A percentile compares a stretch with the other conserved stretches of the same genome.
These are phyloP conservation scores for Zelleria hepariella DNA, from an alignment of 2,888 invertebrate genomes.

Conservation along the genomic window DNA sequence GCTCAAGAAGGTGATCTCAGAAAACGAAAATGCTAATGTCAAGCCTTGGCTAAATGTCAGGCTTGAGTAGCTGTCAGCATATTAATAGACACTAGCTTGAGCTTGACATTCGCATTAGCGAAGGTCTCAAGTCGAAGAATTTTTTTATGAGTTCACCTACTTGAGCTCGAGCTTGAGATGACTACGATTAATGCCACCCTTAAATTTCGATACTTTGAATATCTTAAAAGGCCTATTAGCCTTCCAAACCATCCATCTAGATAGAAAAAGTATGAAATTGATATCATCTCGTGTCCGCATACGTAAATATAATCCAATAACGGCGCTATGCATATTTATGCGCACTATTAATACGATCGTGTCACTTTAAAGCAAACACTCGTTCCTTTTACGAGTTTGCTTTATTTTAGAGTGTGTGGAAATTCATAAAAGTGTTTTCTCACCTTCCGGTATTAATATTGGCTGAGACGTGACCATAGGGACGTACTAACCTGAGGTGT, in stretches of 20 bases:
- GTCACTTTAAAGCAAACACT: constrained; percentile 3
- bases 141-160: too few species aligned
- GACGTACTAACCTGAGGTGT: too few species aligned
- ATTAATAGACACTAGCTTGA: too few species aligned
- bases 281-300: constrained; percentile 41
- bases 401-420: neutral
- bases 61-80: too few species aligned
- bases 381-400: neutral
- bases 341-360: constrained; percentile 31
- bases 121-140: too few species aligned
- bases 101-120: too few species aligned
- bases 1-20: too few species aligned
- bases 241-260: too few species aligned
- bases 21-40: too few species aligned
- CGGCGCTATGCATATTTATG: constrained; percentile 40
- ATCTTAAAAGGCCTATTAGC: constrained; percentile 4
- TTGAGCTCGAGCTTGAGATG: too few species aligned
- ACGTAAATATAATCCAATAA: constrained; percentile 31
- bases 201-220: constrained; percentile 7
- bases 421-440: neutral
- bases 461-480: neutral
- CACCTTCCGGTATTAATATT: neutral
- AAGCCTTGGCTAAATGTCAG: too few species aligned
- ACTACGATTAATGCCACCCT: too few species aligned
- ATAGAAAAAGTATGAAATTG: constrained; percentile 28